Evolutionary conservation across 2,888 invertebrate genomes (phyloP).

Genomic region (Alloscopus bannaensis): DNA sequence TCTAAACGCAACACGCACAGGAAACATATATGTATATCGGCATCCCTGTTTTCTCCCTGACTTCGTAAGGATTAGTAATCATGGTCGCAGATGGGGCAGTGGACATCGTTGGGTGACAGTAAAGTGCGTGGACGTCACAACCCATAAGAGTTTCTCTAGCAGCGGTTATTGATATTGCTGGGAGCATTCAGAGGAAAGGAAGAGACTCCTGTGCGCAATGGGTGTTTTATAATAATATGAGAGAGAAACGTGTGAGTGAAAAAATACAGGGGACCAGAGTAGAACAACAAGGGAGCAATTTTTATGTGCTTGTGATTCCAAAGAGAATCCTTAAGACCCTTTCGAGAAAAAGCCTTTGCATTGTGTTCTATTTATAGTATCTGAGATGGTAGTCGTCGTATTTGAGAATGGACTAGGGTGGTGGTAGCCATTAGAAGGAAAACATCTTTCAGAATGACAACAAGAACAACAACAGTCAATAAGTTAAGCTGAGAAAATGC

Average conservation of each 20-base stretch:
- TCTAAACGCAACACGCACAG: background rate
- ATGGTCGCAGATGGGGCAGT: slow-evolving; percentile 62
- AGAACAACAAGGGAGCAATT: slow-evolving; percentile 52
- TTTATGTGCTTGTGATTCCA: slow-evolving; percentile 58
- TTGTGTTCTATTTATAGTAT: slow-evolving; percentile 25
- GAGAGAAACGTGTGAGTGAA: background rate
- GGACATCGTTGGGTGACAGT: slow-evolving; percentile 46
- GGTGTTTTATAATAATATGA: too few relatives aligned
- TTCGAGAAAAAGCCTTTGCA: slow-evolving; percentile 16
- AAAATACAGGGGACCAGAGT: slow-evolving; percentile 27
- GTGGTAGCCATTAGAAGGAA: slow-evolving; percentile 44
- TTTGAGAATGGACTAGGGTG: slow-evolving; percentile 31
- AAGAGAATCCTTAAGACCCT: slow-evolving; percentile 57
- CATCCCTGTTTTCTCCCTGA: slow-evolving; percentile 11
- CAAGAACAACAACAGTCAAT: slow-evolving; percentile 61
- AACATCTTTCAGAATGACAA: slow-evolving; percentile 56
- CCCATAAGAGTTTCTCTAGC: slow-evolving; percentile 25
- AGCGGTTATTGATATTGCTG: slow-evolving; percentile 61
- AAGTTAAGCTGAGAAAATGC: slow-evolving; percentile 63
- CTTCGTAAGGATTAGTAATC: slow-evolving; percentile 59
- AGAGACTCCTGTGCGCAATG: too few relatives aligned
- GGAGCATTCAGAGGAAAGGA: slow-evolving; percentile 19
- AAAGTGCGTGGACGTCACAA: slow-evolving; percentile 37
- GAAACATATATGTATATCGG: background rate
- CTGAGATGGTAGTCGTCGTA: too few relatives aligned